Conservation (phyloP, 2,113 vertebrate genomes). For the Sinocyclocheilus anshuiensis region DNA sequence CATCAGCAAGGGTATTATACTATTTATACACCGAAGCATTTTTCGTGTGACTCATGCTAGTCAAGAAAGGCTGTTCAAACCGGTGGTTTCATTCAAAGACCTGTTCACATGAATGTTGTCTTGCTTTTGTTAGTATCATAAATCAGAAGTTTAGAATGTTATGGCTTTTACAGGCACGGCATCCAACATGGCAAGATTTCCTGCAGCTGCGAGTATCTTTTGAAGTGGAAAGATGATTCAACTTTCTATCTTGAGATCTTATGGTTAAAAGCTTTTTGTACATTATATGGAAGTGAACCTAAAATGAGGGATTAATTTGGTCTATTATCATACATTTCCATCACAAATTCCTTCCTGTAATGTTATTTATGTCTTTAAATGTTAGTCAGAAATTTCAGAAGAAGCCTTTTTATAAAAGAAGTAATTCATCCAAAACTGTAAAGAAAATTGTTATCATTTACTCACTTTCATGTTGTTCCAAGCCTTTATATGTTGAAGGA, state of each 20-base stretch:
- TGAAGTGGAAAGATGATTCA: slow-evolving; percentile 57
- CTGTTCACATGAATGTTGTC: slow-evolving; percentile 41
- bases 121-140: slow-evolving; percentile 40
- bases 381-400: not conserved
- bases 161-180: slow-evolving; percentile 45
- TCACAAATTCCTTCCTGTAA: not conserved
- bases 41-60: not conserved
- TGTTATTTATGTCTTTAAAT: not conserved
- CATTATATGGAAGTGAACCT: not conserved
- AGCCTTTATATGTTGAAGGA: too few species aligned
- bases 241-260: not conserved
- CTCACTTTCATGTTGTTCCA: too few species aligned
- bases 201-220: slow-evolving; percentile 55
- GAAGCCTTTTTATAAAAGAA: too few species aligned
- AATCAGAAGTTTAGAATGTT: slow-evolving; percentile 54
- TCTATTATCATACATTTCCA: not conserved
- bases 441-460: too few species aligned
- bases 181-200: not conserved
- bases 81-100: slow-evolving; percentile 16
- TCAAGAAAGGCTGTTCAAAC: not conserved
- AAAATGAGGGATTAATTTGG: not conserved
- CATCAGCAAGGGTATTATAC: slow-evolving; percentile 38
- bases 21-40: slow-evolving; percentile 21
- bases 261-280: too few species aligned
- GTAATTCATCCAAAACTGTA: too few species aligned